Base-by-base conservation (phyloP, 1,140 invertebrate species). In the Parasteatoda tepidariorum region DNA sequence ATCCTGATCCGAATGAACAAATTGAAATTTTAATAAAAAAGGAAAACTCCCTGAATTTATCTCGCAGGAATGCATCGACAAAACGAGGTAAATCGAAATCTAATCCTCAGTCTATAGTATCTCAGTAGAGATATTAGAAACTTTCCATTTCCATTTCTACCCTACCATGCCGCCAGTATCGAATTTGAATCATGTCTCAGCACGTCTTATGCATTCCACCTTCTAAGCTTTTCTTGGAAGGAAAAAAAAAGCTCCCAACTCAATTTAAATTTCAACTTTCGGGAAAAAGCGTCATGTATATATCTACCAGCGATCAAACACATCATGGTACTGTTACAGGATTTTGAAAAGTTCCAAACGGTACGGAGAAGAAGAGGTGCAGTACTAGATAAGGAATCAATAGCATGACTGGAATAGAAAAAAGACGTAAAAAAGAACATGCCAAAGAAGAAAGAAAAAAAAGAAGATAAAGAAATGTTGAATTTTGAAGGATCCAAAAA, bases 251-350 rank as follows among this genome's bases (percentile, higher is more conserved):
- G 18, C 9, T 71, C 48, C 54, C 9, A 74, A 74, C 71, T 74
- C 71, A 74, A 74, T 74, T 74, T 74, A 74, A 74, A 74, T 74
- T 38, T 74, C 71, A 24, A 48, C 38, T 13, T 30, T 62, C 38
- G 31, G 38, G 18, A 18, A 48, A 48, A 48, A 48, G 57, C 71
- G 71, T 61, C 71, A 74, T 74, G 71, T 61, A 74, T 74, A 61
- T 61, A 74, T 74, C 71, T 74, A 34, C 55, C 2, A 38, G n/a
- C 71, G 71, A 74, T 74, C 71, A 74, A 74, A 74, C 54, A 74
- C 54, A 59, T 22, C 11, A 55, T 33, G 22, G 54, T 30, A 61
- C n/a, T n/a, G n/a, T 38, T 24, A 38, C n/a, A n/a, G 7, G 33
- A 59, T 59, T 55, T n/a, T 6, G 22, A 22, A 54, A 61, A 38